Base-by-base conservation (phyloP, 2,113 vertebrate species). In the Nothobranchius furzeri region DNA sequence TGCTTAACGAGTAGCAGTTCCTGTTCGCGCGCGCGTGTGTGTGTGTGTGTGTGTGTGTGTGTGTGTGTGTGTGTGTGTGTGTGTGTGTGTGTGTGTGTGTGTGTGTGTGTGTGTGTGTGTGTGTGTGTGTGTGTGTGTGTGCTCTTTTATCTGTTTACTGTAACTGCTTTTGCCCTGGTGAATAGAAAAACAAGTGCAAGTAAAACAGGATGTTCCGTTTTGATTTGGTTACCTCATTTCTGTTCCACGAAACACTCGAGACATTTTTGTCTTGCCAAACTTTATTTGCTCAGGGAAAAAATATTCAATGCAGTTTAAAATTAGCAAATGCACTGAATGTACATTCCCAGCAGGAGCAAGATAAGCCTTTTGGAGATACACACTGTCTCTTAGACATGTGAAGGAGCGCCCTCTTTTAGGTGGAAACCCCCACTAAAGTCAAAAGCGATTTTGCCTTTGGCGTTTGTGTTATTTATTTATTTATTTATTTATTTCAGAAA, bases 1-100 rank as follows among this genome's bases (percentile, higher is more conserved):
- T 1, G 71, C 76, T 63, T 91, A 90, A 91, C 87, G 82, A 89
- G 88, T 75, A 74, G 63, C 79, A 70, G 67, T 78, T 76, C 76
- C 60, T 48, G 54, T 65, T 49, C n/a, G n/a, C n/a, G n/a, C n/a
- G n/a, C n/a, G n/a, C n/a, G n/a, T n/a, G n/a, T n/a, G n/a, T n/a
- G n/a, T n/a, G n/a, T n/a, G n/a, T n/a, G n/a, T n/a, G n/a, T n/a
- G n/a, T n/a, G n/a, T n/a, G n/a, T 30, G 64, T 11, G 15, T 50
- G 60, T 6, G 59, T 45, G 65, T 14, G 59, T 72, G 63, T 72
- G 67, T 82, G 64, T 65, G 54, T 52, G 71, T 75, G 61, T 54
- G 49, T 61, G 59, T 36, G 56, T 17, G 53, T 20, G 20, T 5
- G 35, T 24, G 14, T 36, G 15, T 36, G 24, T 25, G 1, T 55